A percentile compares a stretch with the other conserved stretches of the same genome.
These are phyloP conservation scores for Camponotus floridanus DNA, from an alignment of 1,140 invertebrate genomes.

Conservation along the genomic window DNA sequence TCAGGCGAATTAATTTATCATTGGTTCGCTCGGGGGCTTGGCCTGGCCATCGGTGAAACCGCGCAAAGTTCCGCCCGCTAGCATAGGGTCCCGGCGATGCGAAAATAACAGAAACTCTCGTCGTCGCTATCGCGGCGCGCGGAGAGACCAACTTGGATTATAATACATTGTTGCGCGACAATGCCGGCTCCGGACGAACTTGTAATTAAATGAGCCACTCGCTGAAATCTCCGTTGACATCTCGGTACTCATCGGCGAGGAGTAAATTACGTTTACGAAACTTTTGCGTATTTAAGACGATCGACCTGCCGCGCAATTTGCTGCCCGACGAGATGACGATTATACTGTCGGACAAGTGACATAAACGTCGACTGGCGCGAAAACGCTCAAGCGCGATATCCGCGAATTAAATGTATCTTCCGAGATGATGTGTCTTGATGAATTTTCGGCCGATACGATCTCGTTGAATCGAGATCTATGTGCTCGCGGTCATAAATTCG, in stretches of 20 bases:
- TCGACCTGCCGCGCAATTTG: conserved; percentile 49
- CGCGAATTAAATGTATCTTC: background rate
- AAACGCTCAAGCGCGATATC: background rate
- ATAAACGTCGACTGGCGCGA: background rate
- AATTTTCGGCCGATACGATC: background rate
- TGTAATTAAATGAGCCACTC: conserved; percentile 69
- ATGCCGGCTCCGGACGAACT: conserved; percentile 54
- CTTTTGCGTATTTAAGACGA: conserved; percentile 57
- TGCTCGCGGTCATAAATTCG: conserved; percentile 21
- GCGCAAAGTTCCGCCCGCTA: conserved; percentile 46
- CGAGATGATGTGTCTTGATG: background rate
- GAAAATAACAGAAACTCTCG: conserved; percentile 63
- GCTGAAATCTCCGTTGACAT: conserved; percentile 60
- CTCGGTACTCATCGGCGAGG: conserved; percentile 57
- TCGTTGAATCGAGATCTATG: background rate
- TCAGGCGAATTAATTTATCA: conserved; percentile 59
- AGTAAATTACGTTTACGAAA: conserved; percentile 60
- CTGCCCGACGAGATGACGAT: conserved; percentile 1
- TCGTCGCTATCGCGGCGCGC: conserved; percentile 41
- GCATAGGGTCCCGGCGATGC: conserved; percentile 54
- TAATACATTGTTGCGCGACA: conserved; percentile 64
- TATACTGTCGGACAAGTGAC: background rate
- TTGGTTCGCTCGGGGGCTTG: conserved; percentile 60
- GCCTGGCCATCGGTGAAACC: conserved; percentile 53
- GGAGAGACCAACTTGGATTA: conserved; percentile 58